phyloP scores from a whole-genome alignment of 2,113 vertebrate genomes.

The Zosterops hypoxanthus region DNA sequence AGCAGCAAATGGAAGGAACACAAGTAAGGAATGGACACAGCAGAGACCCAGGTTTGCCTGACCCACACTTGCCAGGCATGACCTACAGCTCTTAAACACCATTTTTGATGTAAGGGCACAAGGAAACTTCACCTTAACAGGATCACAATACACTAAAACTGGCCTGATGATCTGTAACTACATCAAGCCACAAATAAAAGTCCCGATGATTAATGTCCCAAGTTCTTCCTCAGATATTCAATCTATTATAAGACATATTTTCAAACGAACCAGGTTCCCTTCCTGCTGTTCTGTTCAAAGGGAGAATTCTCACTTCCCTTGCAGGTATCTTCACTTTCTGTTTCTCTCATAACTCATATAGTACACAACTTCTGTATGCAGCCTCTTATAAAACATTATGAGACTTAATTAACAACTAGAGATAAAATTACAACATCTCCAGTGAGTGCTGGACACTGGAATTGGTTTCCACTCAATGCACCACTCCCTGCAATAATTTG shows the following conservation, averaged over 20 bases:
- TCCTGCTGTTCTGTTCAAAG: background rate
- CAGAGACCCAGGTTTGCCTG: background rate
- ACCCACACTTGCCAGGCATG: background rate
- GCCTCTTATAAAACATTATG: background rate
- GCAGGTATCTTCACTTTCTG: background rate
- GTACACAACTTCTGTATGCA: background rate
- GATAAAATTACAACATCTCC: background rate
- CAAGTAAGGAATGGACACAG: background rate
- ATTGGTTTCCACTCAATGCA: background rate
- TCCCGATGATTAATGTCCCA: background rate
- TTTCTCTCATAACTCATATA: fast-evolving
- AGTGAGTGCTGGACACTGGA: background rate
- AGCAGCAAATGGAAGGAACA: background rate
- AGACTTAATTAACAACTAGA: background rate
- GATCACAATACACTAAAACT: background rate
- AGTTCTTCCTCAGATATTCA: background rate
- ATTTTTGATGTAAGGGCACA: background rate
- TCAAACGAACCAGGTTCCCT: background rate
- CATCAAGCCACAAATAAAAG: background rate
- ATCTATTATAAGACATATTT: background rate
- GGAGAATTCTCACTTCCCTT: background rate
- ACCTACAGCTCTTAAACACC: background rate
- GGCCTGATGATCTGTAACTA: background rate
- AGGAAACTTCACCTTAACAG: background rate
- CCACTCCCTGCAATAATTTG: background rate